A percentile compares a stretch with the other conserved stretches of the same genome.
Evolutionary conservation across 1,140 invertebrate genomes (phyloP).

Genomic region (Thereuonema tuberculata): DNA sequence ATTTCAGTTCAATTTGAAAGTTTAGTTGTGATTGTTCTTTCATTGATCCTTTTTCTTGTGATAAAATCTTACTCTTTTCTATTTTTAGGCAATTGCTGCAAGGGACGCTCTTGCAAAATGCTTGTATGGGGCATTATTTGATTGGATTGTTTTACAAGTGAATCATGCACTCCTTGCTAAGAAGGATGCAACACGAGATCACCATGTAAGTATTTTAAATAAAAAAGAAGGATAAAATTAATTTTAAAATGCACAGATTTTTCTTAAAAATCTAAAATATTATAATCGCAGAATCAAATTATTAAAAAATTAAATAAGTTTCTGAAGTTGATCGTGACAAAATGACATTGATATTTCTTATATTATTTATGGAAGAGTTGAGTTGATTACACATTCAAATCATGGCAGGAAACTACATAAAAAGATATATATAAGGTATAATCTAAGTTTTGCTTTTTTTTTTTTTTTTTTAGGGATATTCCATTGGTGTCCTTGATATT

Average conservation of each 20-base stretch:
- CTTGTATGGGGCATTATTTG: slow-evolving; percentile 88
- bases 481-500: slow-evolving; percentile 88
- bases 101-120: slow-evolving; percentile 94
- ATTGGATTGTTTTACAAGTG: slow-evolving; percentile 91
- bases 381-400: no score
- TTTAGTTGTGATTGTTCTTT: no score
- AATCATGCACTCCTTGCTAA: slow-evolving; percentile 72
- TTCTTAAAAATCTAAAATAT: not conserved
- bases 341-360: no score
- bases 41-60: no score
- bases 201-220: slow-evolving; percentile 40
- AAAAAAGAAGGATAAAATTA: not conserved
- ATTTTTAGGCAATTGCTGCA: slow-evolving; percentile 70
- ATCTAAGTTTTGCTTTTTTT: no score
- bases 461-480: slow-evolving; percentile 47
- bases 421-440: no score
- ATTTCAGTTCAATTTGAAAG: no score
- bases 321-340: no score
- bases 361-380: no score
- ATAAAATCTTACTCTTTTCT: no score
- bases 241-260: not conserved
- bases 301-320: no score
- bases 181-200: slow-evolving; percentile 60
- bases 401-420: no score
- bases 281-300: not conserved